Percentiles rank a stretch among this genome's conserved stretches.
These are phyloP conservation scores for Misgurnus mizolepis DNA, from an alignment of 2,113 vertebrate species.

Conservation along the genomic window DNA sequence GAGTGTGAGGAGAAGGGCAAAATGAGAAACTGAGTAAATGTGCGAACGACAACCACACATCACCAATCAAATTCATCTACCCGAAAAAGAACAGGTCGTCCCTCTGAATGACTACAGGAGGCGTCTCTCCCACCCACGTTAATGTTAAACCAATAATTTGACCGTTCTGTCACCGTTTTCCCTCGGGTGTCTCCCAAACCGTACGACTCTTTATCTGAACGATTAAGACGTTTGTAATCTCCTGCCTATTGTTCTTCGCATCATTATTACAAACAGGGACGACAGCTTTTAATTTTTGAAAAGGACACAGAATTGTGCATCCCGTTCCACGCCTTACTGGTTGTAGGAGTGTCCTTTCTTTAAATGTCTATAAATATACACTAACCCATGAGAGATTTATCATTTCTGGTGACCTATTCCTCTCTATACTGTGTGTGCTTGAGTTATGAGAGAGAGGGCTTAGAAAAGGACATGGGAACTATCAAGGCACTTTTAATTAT, in stretches of 20 bases:
- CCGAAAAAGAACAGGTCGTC: slow-evolving; percentile 19
- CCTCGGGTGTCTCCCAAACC: too few species aligned
- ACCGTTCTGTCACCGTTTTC: background rate
- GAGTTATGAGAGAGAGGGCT: slow-evolving; percentile 23
- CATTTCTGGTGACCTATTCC: too few species aligned
- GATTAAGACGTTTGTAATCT: too few species aligned
- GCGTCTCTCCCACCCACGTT: background rate
- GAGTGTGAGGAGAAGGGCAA: background rate
- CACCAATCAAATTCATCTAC: slow-evolving; percentile 10
- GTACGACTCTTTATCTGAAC: too few species aligned
- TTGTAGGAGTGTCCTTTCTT: too few species aligned
- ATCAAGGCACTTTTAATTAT: slow-evolving; percentile 43
- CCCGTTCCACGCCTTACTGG: too few species aligned
- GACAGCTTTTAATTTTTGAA: too few species aligned
- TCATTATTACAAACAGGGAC: too few species aligned
- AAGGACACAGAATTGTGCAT: too few species aligned
- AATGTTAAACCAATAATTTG: background rate
- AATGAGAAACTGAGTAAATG: background rate
- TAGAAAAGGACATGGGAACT: slow-evolving; percentile 10
- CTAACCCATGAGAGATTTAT: too few species aligned
- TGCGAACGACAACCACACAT: slow-evolving; percentile 15
- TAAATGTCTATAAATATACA: too few species aligned
- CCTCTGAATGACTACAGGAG: slow-evolving; percentile 13
- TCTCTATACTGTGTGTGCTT: background rate
- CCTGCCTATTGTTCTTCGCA: too few species aligned